Evolutionary conservation across 2,888 invertebrate genomes (phyloP), one percentile per base, ranked within the genome.

Genomic region (Rhingia rostrata): DNA sequence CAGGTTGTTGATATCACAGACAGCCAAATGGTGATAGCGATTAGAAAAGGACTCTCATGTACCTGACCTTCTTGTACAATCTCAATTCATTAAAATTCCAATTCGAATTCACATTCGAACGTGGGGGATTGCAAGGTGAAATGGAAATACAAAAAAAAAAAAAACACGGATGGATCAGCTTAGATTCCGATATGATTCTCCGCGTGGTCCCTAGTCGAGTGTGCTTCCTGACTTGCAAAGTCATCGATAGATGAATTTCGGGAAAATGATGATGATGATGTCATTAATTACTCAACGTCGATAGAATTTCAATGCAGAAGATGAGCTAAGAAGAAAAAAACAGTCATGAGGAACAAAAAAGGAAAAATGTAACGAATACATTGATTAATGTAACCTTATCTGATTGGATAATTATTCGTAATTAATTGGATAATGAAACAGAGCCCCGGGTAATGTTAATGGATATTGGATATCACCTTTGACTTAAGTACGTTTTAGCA

Each of bases 371-470:
- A n/a, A 32, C 33, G 32, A 14, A 53, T 22, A 49, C 14, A 60
- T 33, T 72, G 72, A 72, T 72, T 53, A 72, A 72, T 72, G 61
- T 53, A 43, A 43, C 32, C 32, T 53, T 72, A 61, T 72, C 72
- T 53, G 72, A 67, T 51, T 61, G 72, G 72, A 72, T 72, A 72
- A 72, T 72, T 72, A 72, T 61, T 72, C 41, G 61, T 72, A 72
- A 72, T 72, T 72, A 72, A 72, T 72, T 72, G 72, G 72, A 72
- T 72, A 61, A 72, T 72, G 51, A 61, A 72, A 61, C 41, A 51
- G 53, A 51, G 51, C 72, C 61, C 35, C 51, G 43, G 60, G 72
- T 33, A 43, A 60, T 61, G 72, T 72, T 41, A 51, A 61, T 35
- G 33, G 61, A 61, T 53, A 72, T 61, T 72, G 60, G 51, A 72